Base-by-base conservation (phyloP, 2,888 invertebrate species). In the Leptopterna dolabrata region DNA sequence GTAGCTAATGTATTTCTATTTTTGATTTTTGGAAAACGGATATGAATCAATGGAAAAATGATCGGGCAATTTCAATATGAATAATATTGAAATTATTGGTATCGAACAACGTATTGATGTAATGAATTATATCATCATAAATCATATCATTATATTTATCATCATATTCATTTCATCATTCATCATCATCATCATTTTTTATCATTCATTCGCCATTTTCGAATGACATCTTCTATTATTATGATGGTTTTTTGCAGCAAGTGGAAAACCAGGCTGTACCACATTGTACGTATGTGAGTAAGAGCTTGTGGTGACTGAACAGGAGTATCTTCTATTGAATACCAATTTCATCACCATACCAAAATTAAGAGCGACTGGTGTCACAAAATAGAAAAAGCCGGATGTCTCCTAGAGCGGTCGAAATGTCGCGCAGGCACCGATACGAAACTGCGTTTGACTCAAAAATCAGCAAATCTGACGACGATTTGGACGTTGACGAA, bases 381-480 rank as follows among this genome's bases (percentile, higher is more conserved):
- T 63, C 24, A 19, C 24, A 24, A 27, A 11, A 4, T 7, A 63
- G 36, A 36, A 19, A 43, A 30, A 83, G 73, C 88, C 89, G 88
- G 55, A 89, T 90, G 90, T 89, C 88, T 85, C 89, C 89, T 16
- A 80, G 89, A 71, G 71, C 81, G 43, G 89, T 88, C 88, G 88
- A 89, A 45, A 90, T 90, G 90, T 89, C 89, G 63, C 89, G 90
- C 83, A 87, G 89, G 73, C 88, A 88, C 92, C 94, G 97, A 87
- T 97, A 97, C 92, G 97, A 97, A 92, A 97, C 97, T 87, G 97
- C 97, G 88, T 97, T 97, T 92, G 97, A 97, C 92, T 96, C 96
- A 92, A 96, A 96, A 92, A 95, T 96, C 91, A 95, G 95, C 91
- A 95, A 95, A 89, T 96, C 96, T 11, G 95, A 95, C 90, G 95